Percentiles rank a stretch among this genome's conserved stretches.
phyloP scores from a whole-genome alignment of 2,797 vertebrate species.

The Nasua narica region DNA sequence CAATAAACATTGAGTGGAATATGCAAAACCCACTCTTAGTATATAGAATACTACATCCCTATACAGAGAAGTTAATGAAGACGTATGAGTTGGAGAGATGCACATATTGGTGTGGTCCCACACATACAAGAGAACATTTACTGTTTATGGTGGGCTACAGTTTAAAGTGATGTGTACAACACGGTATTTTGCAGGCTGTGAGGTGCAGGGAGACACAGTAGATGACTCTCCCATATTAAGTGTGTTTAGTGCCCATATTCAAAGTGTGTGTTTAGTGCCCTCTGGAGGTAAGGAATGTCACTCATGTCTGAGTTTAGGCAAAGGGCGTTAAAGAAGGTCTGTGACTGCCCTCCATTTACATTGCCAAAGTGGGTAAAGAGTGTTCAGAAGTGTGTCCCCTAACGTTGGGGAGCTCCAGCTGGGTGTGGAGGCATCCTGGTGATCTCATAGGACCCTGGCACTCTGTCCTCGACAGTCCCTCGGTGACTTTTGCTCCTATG shows the following conservation, averaged over 20 bases:
- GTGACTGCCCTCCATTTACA: background rate
- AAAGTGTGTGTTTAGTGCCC: background rate
- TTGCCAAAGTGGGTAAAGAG: background rate
- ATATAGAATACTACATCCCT: background rate
- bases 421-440: too few relatives aligned
- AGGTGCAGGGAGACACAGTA: background rate
- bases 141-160: rapidly evolving
- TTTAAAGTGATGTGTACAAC: too few relatives aligned
- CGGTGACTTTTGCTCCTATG: background rate
- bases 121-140: background rate
- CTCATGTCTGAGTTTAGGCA: background rate
- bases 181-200: background rate
- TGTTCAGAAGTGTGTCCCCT: background rate
- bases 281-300: background rate
- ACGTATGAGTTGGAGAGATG: background rate
- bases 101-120: background rate
- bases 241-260: background rate
- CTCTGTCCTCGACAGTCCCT: background rate
- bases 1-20: background rate
- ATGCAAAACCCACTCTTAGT: background rate
- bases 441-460: background rate
- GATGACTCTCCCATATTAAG: background rate
- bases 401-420: background rate
- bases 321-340: background rate
- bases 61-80: background rate